These are phyloP conservation scores for Synanthedon andrenaeformis DNA, from an alignment of 2,888 invertebrate genomes.

Conservation along the genomic window DNA sequence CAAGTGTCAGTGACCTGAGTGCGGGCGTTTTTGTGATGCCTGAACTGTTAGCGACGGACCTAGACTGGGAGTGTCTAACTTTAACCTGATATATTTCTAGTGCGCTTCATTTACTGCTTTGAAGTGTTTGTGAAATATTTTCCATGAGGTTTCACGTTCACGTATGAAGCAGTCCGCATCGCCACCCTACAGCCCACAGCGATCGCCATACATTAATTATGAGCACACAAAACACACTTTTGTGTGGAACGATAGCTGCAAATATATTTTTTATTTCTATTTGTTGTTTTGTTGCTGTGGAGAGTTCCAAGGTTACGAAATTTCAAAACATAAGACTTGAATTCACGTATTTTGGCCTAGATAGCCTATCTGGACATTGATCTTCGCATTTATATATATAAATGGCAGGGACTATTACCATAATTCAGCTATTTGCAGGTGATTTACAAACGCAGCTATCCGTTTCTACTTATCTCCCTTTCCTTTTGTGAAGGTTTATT, in stretches of 20 bases:
- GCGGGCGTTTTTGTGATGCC: not conserved
- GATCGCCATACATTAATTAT: no score
- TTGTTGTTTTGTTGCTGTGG: no score
- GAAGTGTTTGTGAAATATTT: not conserved
- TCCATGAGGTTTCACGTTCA: not conserved
- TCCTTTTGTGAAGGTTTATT: not conserved
- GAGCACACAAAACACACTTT: no score
- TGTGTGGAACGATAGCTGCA: no score
- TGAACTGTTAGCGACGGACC: not conserved
- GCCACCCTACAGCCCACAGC: no score
- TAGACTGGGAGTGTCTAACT: not conserved
- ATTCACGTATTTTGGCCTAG: no score
- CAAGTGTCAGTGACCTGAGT: not conserved
- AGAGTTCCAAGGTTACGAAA: no score
- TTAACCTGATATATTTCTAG: not conserved
- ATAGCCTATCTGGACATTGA: no score
- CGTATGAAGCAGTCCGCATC: no score
- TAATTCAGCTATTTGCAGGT: constrained; percentile 15
- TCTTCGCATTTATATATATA: no score
- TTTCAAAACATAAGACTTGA: no score
- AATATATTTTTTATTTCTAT: no score
- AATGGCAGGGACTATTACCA: constrained; percentile 12
- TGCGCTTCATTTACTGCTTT: not conserved
- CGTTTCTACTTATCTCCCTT: constrained; percentile 12
- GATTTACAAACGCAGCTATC: constrained; percentile 16